Evolutionary conservation across 92 coral and sea anemone species (phyloP).

Genomic region (Meandrina meandrites): DNA sequence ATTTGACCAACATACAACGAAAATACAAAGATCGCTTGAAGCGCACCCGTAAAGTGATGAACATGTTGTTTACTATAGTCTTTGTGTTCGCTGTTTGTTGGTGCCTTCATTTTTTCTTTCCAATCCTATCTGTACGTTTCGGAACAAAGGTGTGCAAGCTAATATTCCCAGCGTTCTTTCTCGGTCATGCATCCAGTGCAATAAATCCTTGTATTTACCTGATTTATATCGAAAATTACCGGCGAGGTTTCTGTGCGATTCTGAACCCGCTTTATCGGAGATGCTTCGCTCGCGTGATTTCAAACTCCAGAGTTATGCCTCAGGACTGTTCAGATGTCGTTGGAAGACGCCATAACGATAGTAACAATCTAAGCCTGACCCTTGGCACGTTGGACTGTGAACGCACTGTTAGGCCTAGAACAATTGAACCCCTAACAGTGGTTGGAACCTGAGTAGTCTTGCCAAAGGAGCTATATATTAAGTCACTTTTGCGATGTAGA

Average conservation of each 20-base stretch:
- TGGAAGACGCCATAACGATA: background rate
- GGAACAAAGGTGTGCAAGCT: slow-evolving; percentile 41
- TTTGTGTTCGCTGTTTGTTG: slow-evolving; percentile 58
- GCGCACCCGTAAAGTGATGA: slow-evolving; percentile 62
- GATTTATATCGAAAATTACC: slow-evolving; percentile 59
- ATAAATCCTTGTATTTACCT: slow-evolving; percentile 70
- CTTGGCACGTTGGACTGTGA: slow-evolving; percentile 4
- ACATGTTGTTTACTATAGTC: slow-evolving; percentile 61
- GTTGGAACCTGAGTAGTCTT: background rate
- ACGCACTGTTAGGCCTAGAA: background rate
- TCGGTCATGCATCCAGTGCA: slow-evolving; percentile 61
- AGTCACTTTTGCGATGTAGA: no score
- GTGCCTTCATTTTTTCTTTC: slow-evolving; percentile 62
- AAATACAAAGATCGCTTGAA: slow-evolving; percentile 37
- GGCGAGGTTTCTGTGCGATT: slow-evolving; percentile 37
- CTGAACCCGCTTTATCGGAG: slow-evolving; percentile 8
- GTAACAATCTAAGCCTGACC: background rate
- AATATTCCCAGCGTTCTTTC: slow-evolving; percentile 40
- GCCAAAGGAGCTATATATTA: no score
- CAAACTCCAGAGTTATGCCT: slow-evolving; percentile 13
- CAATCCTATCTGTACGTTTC: slow-evolving; percentile 37
- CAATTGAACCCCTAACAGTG: background rate
- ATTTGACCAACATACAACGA: slow-evolving; percentile 26
- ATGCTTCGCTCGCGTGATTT: background rate
- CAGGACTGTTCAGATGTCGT: background rate